A percentile compares a stretch with the other conserved stretches of the same genome.
Conservation (phyloP, 2,113 vertebrate species). For the Leucopsar rothschildi region DNA sequence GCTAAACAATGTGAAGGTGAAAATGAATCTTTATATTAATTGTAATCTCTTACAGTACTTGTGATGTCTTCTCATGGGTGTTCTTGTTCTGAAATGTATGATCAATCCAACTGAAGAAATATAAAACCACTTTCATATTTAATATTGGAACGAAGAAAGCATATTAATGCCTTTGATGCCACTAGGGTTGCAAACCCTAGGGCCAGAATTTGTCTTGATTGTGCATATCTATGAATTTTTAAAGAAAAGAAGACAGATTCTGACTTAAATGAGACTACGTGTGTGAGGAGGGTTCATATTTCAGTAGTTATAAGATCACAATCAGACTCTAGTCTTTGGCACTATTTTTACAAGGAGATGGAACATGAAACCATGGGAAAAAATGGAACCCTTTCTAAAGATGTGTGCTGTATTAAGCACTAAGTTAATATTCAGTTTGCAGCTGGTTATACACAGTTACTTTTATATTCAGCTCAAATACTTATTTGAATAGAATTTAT, state of each 20-base stretch:
- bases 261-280: background rate
- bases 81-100: background rate
- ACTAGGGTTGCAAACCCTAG: background rate
- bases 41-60: background rate
- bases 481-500: slow-evolving; percentile 51
- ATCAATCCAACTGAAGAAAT: background rate
- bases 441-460: slow-evolving; percentile 31
- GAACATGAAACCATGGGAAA: background rate
- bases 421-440: slow-evolving; percentile 51
- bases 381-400: background rate
- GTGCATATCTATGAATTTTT: background rate
- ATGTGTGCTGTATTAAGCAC: background rate
- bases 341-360: background rate
- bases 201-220: background rate
- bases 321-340: background rate
- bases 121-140: background rate
- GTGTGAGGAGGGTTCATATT: background rate
- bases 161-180: background rate
- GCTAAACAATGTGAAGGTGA: slow-evolving; percentile 3
- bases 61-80: slow-evolving; percentile 6
- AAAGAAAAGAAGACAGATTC: background rate
- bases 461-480: slow-evolving; percentile 52
- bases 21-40: background rate
- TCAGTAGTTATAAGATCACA: background rate
- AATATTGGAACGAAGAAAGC: background rate